Percentiles rank a stretch among this genome's conserved stretches.
phyloP scores from a whole-genome alignment of 2,888 invertebrate species.

The Notodonta dromedarius region DNA sequence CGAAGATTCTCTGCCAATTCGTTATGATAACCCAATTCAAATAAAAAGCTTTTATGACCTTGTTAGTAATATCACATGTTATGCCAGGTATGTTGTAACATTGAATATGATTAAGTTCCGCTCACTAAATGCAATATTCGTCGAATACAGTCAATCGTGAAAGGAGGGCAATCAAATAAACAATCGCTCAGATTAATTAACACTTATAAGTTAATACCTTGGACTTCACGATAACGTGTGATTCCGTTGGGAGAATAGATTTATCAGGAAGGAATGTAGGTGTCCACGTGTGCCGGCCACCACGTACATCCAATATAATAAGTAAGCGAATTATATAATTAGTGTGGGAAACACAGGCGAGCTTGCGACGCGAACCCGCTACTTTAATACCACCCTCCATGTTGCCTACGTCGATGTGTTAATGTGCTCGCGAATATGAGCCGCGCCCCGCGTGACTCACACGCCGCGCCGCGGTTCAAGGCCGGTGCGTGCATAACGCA shows the following conservation, averaged over 20 bases:
- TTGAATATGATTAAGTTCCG: not conserved
- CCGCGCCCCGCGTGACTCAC: not conserved
- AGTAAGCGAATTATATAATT: too few relatives aligned
- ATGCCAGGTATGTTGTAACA: not conserved
- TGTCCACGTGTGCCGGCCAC: too few relatives aligned
- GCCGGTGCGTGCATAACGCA: not conserved
- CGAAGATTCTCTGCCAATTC: too few relatives aligned
- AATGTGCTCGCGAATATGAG: not conserved
- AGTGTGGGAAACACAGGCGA: too few relatives aligned
- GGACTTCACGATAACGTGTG: not conserved
- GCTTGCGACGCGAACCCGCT: too few relatives aligned
- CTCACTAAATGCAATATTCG: not conserved
- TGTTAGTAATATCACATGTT: not conserved
- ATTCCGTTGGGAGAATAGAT: not conserved
- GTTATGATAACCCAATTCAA: too few relatives aligned
- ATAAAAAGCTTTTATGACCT: not conserved
- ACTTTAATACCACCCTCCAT: too few relatives aligned
- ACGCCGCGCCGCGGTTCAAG: not conserved
- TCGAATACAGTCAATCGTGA: conserved; percentile 1
- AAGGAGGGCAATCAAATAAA: not conserved
- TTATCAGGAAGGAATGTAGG: too few relatives aligned
- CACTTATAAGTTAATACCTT: not conserved
- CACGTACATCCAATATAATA: too few relatives aligned
- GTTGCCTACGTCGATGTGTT: not conserved
- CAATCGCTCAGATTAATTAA: not conserved